These are phyloP conservation scores for Pseudorectes ferrugineus DNA, from an alignment of 2,113 vertebrate genomes.

Conservation along the genomic window DNA sequence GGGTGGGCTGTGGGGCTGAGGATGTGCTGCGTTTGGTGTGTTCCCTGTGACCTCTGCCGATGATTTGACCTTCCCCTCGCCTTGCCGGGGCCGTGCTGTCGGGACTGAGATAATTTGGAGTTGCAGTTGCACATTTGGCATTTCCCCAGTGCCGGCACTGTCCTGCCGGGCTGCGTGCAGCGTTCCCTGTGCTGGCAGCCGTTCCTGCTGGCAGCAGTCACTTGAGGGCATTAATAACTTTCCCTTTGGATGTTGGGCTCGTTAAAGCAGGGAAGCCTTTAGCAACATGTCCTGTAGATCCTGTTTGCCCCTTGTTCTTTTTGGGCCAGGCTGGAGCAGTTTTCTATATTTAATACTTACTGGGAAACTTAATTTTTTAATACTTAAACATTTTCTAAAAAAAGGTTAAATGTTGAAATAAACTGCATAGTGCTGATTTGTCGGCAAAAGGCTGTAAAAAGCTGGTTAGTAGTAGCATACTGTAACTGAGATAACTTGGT, in stretches of 20 bases:
- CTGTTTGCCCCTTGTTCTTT: neutral
- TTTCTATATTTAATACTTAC: accelerated
- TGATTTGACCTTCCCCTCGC: neutral
- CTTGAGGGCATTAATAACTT: accelerated
- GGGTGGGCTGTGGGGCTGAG: neutral
- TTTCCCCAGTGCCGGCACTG: neutral
- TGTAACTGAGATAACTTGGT: neutral
- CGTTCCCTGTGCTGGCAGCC: neutral
- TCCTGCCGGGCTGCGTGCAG: neutral
- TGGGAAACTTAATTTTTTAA: neutral
- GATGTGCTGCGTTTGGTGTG: accelerated
- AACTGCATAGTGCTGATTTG: neutral
- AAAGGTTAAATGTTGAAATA: neutral
- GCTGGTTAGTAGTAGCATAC: neutral
- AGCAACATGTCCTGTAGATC: neutral
- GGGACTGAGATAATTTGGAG: neutral
- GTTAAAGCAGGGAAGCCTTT: neutral
- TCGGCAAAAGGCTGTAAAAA: neutral
- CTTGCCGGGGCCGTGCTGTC: neutral
- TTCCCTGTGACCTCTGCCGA: neutral
- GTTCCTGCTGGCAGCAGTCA: neutral
- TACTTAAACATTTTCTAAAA: neutral
- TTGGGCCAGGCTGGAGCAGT: neutral
- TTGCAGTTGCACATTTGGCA: neutral
- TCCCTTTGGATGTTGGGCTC: neutral